Conservation (phyloP, 2,113 vertebrate species). For the Orthochromis malagaraziensis region DNA sequence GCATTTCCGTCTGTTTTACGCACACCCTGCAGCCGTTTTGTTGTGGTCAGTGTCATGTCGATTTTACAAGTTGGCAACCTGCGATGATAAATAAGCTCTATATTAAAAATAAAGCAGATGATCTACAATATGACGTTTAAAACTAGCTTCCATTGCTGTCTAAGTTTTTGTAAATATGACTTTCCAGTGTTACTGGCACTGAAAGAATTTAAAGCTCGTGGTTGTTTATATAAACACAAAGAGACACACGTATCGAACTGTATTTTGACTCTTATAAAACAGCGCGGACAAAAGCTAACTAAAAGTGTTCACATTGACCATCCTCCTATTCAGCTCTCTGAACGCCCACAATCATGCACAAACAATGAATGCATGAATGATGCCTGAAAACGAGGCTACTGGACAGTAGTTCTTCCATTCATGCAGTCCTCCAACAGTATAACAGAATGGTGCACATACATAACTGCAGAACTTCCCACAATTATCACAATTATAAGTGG, state of each 20-base stretch:
- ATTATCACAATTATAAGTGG: not conserved
- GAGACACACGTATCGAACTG: not conserved
- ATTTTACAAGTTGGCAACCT: not conserved
- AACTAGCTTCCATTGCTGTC: not conserved
- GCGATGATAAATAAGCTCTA: not conserved
- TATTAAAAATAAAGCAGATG: not conserved
- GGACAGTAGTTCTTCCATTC: not conserved
- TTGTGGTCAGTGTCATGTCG: not conserved
- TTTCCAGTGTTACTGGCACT: not conserved
- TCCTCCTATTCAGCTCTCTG: not conserved
- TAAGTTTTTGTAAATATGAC: not conserved
- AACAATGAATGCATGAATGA: not conserved
- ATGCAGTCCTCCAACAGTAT: not conserved
- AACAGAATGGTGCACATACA: not conserved
- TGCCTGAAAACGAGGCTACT: not conserved
- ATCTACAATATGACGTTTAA: not conserved
- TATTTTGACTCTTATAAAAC: not conserved
- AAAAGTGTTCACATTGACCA: not conserved
- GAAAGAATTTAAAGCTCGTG: not conserved
- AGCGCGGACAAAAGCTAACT: not conserved
- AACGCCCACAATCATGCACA: not conserved
- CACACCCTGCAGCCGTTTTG: not conserved
- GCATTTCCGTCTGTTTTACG: not conserved
- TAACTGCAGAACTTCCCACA: not conserved
- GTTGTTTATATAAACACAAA: not conserved